Evolutionary conservation across 2,113 vertebrate species (phyloP).

Genomic region (Spheniscus mendiculus): DNA sequence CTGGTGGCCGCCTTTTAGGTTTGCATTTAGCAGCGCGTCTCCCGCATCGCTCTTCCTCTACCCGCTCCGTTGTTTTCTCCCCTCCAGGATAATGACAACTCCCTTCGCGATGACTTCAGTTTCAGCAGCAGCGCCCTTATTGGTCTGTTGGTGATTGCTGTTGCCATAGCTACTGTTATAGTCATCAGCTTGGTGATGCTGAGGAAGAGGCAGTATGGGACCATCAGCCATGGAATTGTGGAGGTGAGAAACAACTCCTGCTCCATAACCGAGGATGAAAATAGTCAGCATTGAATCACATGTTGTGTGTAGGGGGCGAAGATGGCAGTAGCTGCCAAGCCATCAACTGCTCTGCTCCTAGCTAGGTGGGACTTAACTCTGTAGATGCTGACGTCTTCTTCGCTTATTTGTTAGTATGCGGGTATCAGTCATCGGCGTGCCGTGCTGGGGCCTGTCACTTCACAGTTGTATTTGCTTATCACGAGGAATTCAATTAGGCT

Average conservation of each 20-base stretch:
- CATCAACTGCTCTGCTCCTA: background rate
- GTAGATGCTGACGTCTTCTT: background rate
- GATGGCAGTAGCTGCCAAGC: background rate
- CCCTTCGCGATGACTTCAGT: slow-evolving; percentile 89
- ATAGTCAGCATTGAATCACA: background rate
- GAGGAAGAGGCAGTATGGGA: slow-evolving; percentile 95
- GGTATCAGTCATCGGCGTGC: rapidly evolving
- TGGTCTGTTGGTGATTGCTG: slow-evolving; percentile 92
- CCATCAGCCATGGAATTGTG: slow-evolving; percentile 98
- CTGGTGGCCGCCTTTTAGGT: background rate
- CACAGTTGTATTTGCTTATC: background rate
- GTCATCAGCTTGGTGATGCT: slow-evolving; percentile 97
- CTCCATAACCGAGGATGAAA: background rate
- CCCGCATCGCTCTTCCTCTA: background rate
- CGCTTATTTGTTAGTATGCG: rapidly evolving
- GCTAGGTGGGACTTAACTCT: background rate
- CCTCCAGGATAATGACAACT: slow-evolving; percentile 82
- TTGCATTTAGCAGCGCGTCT: background rate
- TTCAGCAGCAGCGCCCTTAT: slow-evolving; percentile 93
- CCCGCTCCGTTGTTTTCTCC: background rate
- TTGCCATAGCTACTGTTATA: slow-evolving; percentile 94
- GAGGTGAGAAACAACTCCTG: slow-evolving; percentile 83
- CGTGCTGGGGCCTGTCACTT: background rate
- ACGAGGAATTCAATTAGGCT: background rate
- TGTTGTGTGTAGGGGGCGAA: background rate